Evolutionary conservation across 2,888 invertebrate genomes (phyloP), one percentile per base, ranked within the genome.

Genomic region (Scaptodrosophila latifasciaeformis): DNA sequence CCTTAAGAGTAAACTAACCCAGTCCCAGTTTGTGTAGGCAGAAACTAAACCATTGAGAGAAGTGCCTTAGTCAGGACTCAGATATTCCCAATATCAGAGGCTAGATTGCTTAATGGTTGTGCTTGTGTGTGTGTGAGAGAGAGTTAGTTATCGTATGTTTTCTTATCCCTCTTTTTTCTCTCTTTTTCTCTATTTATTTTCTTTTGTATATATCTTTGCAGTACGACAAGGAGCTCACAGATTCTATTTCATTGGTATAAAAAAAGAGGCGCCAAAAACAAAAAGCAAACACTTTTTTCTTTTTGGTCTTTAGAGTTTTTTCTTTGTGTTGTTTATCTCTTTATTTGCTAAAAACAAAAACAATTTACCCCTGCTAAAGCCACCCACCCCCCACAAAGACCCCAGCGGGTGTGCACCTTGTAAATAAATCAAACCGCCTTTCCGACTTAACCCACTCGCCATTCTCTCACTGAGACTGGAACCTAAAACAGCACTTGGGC

Each of bases 221-320:
- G 86, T 85, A 81, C 86, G 86, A 72, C 86, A 87, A 86, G 86
- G 86, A 86, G 83, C 85, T 82, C 85, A 86, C 85, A 86, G 86
- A 85, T 87, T 85, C 84, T 86, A 86, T 86, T 85, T 85, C 67
- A 86, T 86, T 85, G 86, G 86, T 87, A 86, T 80, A 60, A 19
- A 49, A 40, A 49, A 49, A 24, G 40, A 13, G 7, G 21, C 13
- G 17, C 21, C 24, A 37, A 35, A 24, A 21, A 37, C 37, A 15
- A 24, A 40, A 24, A 19, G 21, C 40, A 18, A 21, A 21, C 31
- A 40, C 24, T 43, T 49, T 49, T 37, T 18, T 39, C 27, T 46
- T 27, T 27, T 58, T 59, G 45, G 13, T 44, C 30, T 12, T 17
- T 39, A 17, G 15, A 13, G 2, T 39, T 39, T 9, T 30, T 45